Evolutionary conservation across 2,113 vertebrate genomes (phyloP).

Genomic region (Sclerurus mexicanus): DNA sequence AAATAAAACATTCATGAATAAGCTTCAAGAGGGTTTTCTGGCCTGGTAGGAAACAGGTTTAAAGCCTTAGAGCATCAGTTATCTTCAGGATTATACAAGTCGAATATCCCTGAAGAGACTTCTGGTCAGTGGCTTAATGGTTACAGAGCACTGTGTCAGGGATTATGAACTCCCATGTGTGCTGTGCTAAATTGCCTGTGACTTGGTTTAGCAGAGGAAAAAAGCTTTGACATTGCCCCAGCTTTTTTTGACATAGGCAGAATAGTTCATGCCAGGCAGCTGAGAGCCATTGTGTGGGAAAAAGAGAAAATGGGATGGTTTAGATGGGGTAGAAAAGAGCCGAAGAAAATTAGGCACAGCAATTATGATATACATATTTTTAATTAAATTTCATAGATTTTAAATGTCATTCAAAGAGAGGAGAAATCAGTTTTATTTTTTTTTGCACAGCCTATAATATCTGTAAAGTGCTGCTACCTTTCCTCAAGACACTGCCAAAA

Average conservation of each 20-base stretch:
- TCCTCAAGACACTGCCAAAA: neutral
- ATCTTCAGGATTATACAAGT: neutral
- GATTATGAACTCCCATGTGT: neutral
- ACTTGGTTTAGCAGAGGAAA: neutral
- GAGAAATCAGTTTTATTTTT: neutral
- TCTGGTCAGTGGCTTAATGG: neutral
- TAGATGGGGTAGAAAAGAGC: neutral
- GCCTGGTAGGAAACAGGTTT: neutral
- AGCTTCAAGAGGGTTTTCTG: neutral
- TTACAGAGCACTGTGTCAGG: neutral
- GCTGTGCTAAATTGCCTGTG: neutral
- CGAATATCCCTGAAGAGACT: neutral
- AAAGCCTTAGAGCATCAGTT: neutral
- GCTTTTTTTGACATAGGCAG: neutral
- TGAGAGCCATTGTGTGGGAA: neutral
- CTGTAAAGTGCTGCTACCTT: neutral
- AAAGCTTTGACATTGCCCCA: neutral
- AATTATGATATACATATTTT: conserved; percentile 15
- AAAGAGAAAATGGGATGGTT: neutral
- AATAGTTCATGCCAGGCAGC: neutral
- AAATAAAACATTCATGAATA: neutral
- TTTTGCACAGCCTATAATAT: neutral
- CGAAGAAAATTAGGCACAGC: neutral
- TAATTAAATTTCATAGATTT: conserved; percentile 47
- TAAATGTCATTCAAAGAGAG: neutral